These are phyloP conservation scores for Neopipo cinnamomea DNA, from an alignment of 2,113 vertebrate species.

Conservation along the genomic window DNA sequence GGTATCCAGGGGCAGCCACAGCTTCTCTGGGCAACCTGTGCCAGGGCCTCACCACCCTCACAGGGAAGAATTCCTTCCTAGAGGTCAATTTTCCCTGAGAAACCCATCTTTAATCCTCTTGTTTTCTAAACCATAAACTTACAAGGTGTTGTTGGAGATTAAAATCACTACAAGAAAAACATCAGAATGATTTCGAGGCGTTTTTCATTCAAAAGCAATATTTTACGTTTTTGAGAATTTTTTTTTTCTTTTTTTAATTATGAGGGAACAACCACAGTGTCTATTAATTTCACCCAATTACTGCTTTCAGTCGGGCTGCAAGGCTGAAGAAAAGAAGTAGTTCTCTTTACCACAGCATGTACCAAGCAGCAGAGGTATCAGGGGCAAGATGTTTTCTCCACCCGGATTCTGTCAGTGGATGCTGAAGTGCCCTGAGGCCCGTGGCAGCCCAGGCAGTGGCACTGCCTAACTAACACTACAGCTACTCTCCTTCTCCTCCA, in stretches of 20 bases:
- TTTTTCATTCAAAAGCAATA: background rate
- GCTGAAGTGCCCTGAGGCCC: background rate
- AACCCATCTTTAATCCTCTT: background rate
- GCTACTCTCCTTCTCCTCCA: background rate
- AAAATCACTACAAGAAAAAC: background rate
- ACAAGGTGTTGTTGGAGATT: background rate
- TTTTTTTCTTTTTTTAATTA: background rate
- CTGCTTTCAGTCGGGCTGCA: background rate
- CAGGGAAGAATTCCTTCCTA: background rate
- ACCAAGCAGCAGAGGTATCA: background rate
- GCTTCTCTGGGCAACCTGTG: background rate
- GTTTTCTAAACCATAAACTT: background rate
- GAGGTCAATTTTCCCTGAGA: background rate
- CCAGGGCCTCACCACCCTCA: rapidly evolving
- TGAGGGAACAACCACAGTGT: background rate
- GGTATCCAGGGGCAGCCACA: background rate
- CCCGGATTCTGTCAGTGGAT: background rate
- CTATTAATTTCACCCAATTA: background rate
- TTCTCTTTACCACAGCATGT: background rate
- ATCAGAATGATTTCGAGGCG: background rate
- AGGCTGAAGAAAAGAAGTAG: background rate
- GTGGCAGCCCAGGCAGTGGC: background rate
- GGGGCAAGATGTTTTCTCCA: background rate
- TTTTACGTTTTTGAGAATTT: background rate
- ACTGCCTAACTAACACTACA: background rate